Base-by-base conservation (phyloP, 2,888 invertebrate genomes). In the Xanthia icteritia region DNA sequence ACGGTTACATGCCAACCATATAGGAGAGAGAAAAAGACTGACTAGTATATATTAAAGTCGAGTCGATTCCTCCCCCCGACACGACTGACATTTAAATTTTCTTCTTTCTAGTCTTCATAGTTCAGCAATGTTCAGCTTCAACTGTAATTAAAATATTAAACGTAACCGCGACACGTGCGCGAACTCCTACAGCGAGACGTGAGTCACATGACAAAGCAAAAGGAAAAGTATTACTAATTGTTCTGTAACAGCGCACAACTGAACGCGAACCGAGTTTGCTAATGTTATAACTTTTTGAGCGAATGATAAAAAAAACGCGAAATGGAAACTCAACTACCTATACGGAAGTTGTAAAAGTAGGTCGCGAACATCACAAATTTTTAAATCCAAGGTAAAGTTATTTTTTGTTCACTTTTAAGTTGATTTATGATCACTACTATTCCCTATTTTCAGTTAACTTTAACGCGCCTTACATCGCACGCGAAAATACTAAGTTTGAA, bases 1-100 rank as follows among this genome's bases (percentile, higher is more conserved):
- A 91, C 84, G 94, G 87, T 90, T 91, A 93, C 92, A 97, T 97
- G 97, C 95, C 95, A 92, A 95, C 95, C 96, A 96, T 97, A 97
- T 98, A 97, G 97, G 97, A 97, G 97, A 97, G 97, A 97, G 97
- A 97, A 98, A 98, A 98, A 98, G 97, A 98, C 97, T 98, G 97
- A 98, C 97, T 97, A 92, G 15, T 85, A 91, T 92, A 92, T 79
- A 88, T 89, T 94, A 96, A 94, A 97, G 97, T 97, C 97, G 91
- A 97, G 97, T 97, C 97, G 94, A 96, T 97, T 97, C 95, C 97
- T 97, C 97, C 96, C 97, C 96, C 97, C 97, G 97, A 97, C 93
- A 95, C 94, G 92, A 92, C 93, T 89, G 93, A 94, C 96, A 96
- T 90, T 82, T 86, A 73, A 66, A 56, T 89, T 82, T 90, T 90